Evolutionary conservation across 2,888 invertebrate genomes (phyloP), one percentile per base, ranked within the genome.

Genomic region (Drosophila multiciliata): DNA sequence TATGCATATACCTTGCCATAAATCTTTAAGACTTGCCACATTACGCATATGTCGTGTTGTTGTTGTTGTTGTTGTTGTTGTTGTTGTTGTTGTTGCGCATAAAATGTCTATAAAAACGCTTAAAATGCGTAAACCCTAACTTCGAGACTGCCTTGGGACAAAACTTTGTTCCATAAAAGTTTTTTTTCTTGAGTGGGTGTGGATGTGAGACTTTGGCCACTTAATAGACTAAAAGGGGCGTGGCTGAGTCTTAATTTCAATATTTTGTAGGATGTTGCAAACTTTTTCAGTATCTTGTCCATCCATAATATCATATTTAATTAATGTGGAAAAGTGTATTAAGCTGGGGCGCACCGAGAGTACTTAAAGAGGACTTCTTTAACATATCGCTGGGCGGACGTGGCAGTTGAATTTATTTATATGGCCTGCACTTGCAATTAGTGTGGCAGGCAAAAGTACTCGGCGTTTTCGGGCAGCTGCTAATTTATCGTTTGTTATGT

Each of bases 401-500:
- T 40, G 71, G 62, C 66, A 76, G 64, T 52, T 69, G 73, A 73
- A 77, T 71, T 78, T 83, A 82, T 82, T 75, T 87, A 84, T 84
- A 61, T 67, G 67, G 65, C 71, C 66, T 63, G 78, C 85, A 67
- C 55, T 83, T 72, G 83, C 88, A 85, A 85, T 85, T 85, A 85
- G 84, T 79, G 82, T 63, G 79, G 82, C 87, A 63, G 64, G 73
- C 79, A 76, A 42, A 57, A 83, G 86, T 73, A 73, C 81, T 86
- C 71, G 71, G 55, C 36, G 65, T 70, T 73, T 83, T 81, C 83
- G 65, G 75, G 75, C 60, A 73, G 76, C 63, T 64, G 65, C 72
- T 87, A 87, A 87, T 85, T 85, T 85, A 85, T 85, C 77, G 84
- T 85, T 87, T 85, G 88, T 85, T 83, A 83, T 87, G 81, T 77